A percentile compares a stretch with the other conserved stretches of the same genome.
phyloP scores from a whole-genome alignment of 2,113 vertebrate species.

The Zosterops hypoxanthus region DNA sequence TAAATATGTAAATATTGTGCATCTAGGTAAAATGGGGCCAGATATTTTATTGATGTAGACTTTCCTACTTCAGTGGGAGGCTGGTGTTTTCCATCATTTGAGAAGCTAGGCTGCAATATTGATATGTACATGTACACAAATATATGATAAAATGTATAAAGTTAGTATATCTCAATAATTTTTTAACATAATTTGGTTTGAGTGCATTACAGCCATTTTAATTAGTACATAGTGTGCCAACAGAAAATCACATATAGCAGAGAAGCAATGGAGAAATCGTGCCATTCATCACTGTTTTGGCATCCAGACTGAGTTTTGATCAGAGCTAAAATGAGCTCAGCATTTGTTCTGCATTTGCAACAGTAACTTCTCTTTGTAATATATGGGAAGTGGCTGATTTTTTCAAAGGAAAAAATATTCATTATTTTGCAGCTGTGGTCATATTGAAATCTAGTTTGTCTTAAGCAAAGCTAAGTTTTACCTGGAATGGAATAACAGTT shows the following conservation, averaged over 20 bases:
- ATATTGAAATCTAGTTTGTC: neutral
- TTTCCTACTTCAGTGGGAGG: neutral
- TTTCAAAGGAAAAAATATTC: neutral
- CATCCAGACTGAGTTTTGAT: conserved; percentile 10
- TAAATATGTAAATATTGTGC: neutral
- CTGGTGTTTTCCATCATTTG: conserved; percentile 24
- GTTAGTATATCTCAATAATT: conserved; percentile 9
- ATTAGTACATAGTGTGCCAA: conserved; percentile 23
- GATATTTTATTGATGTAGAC: neutral
- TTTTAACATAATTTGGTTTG: neutral
- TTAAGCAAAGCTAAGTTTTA: neutral
- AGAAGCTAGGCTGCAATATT: conserved; percentile 12
- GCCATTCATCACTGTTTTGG: neutral
- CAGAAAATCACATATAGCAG: neutral
- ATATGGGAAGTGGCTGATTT: neutral
- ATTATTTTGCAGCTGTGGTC: neutral
- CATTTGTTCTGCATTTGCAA: neutral
- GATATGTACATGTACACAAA: neutral
- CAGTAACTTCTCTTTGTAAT: neutral
- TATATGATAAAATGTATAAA: conserved; percentile 7
- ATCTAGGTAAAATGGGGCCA: neutral
- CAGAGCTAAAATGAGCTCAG: neutral
- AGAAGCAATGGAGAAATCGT: neutral
- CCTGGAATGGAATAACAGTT: neutral
- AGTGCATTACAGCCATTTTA: conserved; percentile 27